Evolutionary conservation across 2,113 vertebrate genomes (phyloP).

Genomic region (Charadrius vociferus): DNA sequence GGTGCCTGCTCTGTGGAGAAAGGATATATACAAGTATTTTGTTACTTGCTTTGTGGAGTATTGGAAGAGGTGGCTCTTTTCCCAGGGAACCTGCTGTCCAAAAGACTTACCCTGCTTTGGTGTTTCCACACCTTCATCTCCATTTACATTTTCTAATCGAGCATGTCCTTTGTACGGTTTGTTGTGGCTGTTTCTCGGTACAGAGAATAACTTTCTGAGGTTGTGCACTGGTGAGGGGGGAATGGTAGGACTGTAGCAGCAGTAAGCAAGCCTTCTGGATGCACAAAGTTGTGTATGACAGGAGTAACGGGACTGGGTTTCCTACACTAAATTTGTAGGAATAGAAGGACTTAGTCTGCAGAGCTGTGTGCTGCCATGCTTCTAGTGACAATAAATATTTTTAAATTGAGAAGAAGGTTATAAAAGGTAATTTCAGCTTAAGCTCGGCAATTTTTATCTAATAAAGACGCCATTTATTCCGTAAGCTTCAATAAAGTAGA

Average conservation of each 20-base stretch:
- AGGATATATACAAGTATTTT: neutral
- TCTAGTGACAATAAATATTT: neutral
- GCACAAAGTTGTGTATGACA: neutral
- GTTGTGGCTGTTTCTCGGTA: neutral
- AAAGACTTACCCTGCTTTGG: neutral
- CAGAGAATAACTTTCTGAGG: neutral
- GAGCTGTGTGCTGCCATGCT: neutral
- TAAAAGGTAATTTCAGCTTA: neutral
- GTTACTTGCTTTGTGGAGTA: neutral
- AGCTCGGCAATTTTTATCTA: neutral
- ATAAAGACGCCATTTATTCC: neutral
- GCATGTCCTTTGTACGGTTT: neutral
- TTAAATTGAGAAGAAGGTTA: neutral
- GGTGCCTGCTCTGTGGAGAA: neutral
- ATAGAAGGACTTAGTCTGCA: neutral
- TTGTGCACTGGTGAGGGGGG: neutral
- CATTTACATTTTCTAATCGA: accelerated
- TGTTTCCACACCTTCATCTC: neutral
- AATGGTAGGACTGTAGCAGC: neutral
- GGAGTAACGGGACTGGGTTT: neutral
- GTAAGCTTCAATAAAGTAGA: neutral
- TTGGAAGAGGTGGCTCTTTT: neutral
- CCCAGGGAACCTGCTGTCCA: neutral
- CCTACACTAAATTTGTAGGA: neutral
- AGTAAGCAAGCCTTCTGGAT: neutral